These are phyloP conservation scores for Synergus itoensis DNA, from an alignment of 2,888 invertebrate genomes.

Conservation along the genomic window DNA sequence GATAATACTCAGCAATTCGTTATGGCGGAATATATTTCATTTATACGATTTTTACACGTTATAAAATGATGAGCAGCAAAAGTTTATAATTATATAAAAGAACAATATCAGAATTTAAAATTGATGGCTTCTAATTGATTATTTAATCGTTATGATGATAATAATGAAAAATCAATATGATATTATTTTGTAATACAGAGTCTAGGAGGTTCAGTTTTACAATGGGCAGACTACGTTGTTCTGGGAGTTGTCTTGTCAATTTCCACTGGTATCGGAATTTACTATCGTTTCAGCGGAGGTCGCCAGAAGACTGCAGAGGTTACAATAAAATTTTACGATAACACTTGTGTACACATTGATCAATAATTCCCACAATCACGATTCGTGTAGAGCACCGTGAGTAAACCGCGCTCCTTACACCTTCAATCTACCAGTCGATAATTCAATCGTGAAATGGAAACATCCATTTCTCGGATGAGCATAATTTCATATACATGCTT, in stretches of 20 bases:
- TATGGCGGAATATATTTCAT: too few species aligned
- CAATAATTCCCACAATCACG: neutral
- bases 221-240: slow-evolving; percentile 85
- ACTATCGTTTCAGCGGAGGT: slow-evolving; percentile 91
- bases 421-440: neutral
- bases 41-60: neutral
- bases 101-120: neutral
- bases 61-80: too few species aligned
- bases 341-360: neutral
- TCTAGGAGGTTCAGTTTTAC: slow-evolving; percentile 51
- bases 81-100: neutral
- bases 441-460: slow-evolving; percentile 7
- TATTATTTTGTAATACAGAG: neutral
- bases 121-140: too few species aligned
- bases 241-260: slow-evolving; percentile 85
- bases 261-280: slow-evolving; percentile 90
- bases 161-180: too few species aligned
- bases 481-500: neutral
- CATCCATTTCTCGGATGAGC: neutral
- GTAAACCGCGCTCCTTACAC: neutral
- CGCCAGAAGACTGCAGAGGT: slow-evolving; percentile 91
- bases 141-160: too few species aligned
- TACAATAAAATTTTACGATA: slow-evolving; percentile 41
- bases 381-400: neutral
- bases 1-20: neutral